A percentile compares a stretch with the other conserved stretches of the same genome.
These are phyloP conservation scores for Charadrius vociferus DNA, from an alignment of 2,113 vertebrate genomes.

Conservation along the genomic window DNA sequence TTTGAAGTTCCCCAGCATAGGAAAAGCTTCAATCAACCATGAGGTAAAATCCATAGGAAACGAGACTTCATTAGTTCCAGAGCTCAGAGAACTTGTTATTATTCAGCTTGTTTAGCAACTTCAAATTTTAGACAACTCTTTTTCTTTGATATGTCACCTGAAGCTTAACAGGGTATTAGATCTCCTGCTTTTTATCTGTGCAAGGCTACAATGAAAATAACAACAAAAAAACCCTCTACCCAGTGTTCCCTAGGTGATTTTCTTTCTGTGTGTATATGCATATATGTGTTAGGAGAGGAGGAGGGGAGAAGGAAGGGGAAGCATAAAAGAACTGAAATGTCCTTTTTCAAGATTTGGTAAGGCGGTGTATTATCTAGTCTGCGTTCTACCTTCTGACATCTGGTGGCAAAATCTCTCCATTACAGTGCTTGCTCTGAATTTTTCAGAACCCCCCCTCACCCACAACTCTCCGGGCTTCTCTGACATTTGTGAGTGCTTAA, in stretches of 20 bases:
- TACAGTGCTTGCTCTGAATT: neutral
- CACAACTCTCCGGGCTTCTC: neutral
- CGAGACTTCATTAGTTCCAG: neutral
- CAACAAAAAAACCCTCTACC: neutral
- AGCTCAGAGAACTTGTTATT: neutral
- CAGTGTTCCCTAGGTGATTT: neutral
- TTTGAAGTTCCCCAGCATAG: neutral
- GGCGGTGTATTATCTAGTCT: rapidly evolving
- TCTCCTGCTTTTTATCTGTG: neutral
- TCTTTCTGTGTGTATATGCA: neutral
- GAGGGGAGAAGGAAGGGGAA: neutral
- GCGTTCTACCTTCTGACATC: slow-evolving; percentile 24
- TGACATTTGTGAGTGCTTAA: neutral
- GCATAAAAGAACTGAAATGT: neutral
- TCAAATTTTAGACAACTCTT: neutral
- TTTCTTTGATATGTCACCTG: neutral
- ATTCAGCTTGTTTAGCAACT: slow-evolving; percentile 31
- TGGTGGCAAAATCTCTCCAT: slow-evolving; percentile 41
- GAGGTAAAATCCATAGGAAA: slow-evolving; percentile 23
- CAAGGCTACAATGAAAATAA: neutral
- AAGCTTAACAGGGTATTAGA: neutral
- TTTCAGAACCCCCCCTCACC: neutral
- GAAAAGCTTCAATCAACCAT: slow-evolving; percentile 8
- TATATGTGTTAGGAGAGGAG: neutral
- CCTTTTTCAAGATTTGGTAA: neutral